Conservation (phyloP, 1,140 invertebrate species). For the Drosophila ercepeae region DNA sequence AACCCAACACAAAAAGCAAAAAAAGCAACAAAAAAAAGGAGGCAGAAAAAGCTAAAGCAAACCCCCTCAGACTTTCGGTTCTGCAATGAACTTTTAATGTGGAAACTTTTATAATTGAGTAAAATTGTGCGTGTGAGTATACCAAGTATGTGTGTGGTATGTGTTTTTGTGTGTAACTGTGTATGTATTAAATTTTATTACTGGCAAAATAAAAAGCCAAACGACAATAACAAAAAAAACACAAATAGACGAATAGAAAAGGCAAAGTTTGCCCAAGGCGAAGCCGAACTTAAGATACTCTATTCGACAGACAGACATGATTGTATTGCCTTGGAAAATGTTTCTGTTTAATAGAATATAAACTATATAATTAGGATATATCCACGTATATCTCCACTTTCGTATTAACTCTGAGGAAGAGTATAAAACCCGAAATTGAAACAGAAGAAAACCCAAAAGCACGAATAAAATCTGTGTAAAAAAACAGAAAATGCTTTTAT, state of each 20-base stretch:
- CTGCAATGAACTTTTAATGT: slow-evolving; percentile 83
- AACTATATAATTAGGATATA: too few species aligned
- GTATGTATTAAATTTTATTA: slow-evolving; percentile 79
- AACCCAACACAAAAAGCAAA: slow-evolving; percentile 48
- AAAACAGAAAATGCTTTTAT: slow-evolving; percentile 58
- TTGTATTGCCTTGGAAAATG: too few species aligned
- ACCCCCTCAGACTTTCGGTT: slow-evolving; percentile 40
- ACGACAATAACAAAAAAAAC: slow-evolving; percentile 29
- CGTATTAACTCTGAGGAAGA: too few species aligned
- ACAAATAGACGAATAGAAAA: slow-evolving; percentile 3
- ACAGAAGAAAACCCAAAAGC: slow-evolving; percentile 1
- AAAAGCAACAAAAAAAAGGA: neutral
- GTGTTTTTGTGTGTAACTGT: slow-evolving; percentile 11
- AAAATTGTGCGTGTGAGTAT: slow-evolving; percentile 62
- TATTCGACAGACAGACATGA: too few species aligned
- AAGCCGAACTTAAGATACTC: neutral
- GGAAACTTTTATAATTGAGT: slow-evolving; percentile 84
- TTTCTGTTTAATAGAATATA: too few species aligned
- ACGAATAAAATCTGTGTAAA: slow-evolving; percentile 21
- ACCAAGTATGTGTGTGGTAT: neutral
- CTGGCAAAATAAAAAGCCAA: slow-evolving; percentile 58
- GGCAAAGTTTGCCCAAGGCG: neutral
- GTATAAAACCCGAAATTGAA: neutral
- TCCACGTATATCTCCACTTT: too few species aligned
- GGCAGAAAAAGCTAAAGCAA: neutral